Evolutionary conservation across 2,113 vertebrate genomes (phyloP).

Genomic region (Nycticebus coucang): DNA sequence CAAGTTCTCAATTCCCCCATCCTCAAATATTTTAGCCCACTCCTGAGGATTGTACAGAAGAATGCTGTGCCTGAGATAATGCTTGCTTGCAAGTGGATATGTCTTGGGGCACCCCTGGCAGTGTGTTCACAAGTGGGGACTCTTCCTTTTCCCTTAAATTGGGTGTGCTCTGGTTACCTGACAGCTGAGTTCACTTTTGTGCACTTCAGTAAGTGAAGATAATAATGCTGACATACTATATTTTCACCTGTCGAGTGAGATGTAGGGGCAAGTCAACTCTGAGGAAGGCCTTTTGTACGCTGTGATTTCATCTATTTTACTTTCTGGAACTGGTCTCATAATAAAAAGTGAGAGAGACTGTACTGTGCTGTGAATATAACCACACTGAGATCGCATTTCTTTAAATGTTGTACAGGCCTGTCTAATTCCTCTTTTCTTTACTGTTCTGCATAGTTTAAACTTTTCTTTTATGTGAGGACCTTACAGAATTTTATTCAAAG

Average conservation of each 20-base stretch:
- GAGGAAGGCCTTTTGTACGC: slow-evolving; percentile 30
- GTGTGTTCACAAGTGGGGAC: neutral
- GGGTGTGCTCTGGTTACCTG: neutral
- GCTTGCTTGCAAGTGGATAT: neutral
- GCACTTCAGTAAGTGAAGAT: slow-evolving; percentile 33
- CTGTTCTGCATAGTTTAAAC: neutral
- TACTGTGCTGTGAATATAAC: neutral
- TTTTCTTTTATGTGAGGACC: neutral
- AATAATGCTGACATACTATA: slow-evolving; percentile 41
- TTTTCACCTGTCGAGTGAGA: slow-evolving; percentile 35
- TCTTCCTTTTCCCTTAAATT: neutral
- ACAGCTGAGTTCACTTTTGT: slow-evolving; percentile 6
- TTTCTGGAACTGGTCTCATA: neutral
- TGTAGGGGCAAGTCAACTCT: slow-evolving; percentile 29
- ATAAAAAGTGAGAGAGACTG: neutral
- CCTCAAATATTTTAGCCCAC: neutral
- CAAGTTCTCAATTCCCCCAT: neutral
- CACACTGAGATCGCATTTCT: neutral
- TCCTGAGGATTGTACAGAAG: neutral
- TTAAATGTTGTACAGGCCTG: neutral
- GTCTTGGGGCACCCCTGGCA: neutral
- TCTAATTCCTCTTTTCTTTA: neutral
- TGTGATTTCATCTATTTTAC: neutral
- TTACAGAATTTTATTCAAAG: slow-evolving; percentile 3
- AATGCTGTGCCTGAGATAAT: neutral